These are phyloP conservation scores for Melanotaenia nigrans DNA, from an alignment of 2,797 vertebrate species.

Conservation along the genomic window DNA sequence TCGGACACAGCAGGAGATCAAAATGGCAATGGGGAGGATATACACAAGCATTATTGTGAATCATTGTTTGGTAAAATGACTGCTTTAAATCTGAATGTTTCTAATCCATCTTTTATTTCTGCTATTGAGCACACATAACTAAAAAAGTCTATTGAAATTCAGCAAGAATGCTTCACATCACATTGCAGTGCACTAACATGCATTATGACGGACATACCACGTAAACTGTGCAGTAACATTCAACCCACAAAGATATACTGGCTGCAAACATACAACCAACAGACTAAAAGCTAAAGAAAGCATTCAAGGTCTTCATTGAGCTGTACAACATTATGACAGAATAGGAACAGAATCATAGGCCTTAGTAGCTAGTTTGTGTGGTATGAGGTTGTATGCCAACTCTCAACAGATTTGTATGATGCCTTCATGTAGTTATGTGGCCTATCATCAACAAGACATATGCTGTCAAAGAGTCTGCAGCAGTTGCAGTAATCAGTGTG, in stretches of 20 bases:
- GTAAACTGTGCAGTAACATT: background rate
- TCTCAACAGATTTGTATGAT: slow-evolving; percentile 64
- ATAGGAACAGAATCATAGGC: slow-evolving; percentile 51
- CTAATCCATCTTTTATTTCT: slow-evolving; percentile 32
- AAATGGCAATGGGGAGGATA: slow-evolving; percentile 47
- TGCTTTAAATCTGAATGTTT: slow-evolving; percentile 33
- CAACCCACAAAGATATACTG: slow-evolving; percentile 3
- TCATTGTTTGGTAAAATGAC: slow-evolving; percentile 44
- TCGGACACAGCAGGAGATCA: slow-evolving; percentile 57
- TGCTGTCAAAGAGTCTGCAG: slow-evolving; percentile 74
- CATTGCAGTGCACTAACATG: slow-evolving; percentile 2
- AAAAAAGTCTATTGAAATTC: slow-evolving; percentile 38
- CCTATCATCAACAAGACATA: slow-evolving; percentile 79
- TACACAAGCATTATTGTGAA: slow-evolving; percentile 42
- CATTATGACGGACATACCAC: slow-evolving; percentile 2
- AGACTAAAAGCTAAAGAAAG: slow-evolving; percentile 9
- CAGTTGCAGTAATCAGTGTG: slow-evolving; percentile 73
- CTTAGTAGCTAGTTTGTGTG: slow-evolving; percentile 40
- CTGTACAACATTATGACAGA: slow-evolving; percentile 44
- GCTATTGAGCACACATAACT: slow-evolving; percentile 21
- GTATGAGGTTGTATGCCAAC: slow-evolving; percentile 38
- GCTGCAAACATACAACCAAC: slow-evolving; percentile 5
- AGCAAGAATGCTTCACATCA: slow-evolving; percentile 9
- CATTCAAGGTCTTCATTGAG: slow-evolving; percentile 38
- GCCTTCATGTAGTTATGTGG: slow-evolving; percentile 63